Evolutionary conservation across 2,113 vertebrate genomes (phyloP).

Genomic region (Cyprinus carpio): DNA sequence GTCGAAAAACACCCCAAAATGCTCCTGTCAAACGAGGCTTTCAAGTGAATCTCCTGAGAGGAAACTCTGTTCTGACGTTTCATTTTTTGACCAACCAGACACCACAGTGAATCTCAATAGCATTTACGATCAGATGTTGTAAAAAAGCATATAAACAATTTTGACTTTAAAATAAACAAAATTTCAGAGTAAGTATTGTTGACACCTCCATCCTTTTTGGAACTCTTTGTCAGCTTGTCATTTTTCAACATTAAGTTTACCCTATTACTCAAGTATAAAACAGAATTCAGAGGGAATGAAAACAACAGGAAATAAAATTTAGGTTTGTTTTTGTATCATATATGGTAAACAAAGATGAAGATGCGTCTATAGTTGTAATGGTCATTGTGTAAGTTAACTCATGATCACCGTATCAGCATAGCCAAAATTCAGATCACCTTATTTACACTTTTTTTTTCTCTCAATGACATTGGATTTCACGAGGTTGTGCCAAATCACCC

Average conservation of each 20-base stretch:
- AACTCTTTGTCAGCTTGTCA: slow-evolving; percentile 62
- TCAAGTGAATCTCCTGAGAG: slow-evolving; percentile 82
- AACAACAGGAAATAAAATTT: slow-evolving; percentile 22
- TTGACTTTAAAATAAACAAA: slow-evolving; percentile 68
- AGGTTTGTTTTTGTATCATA: slow-evolving; percentile 61
- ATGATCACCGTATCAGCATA: slow-evolving; percentile 61
- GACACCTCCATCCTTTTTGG: slow-evolving; percentile 64
- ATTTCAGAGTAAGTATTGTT: slow-evolving; percentile 65
- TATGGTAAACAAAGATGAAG: slow-evolving; percentile 57
- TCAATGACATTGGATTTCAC: slow-evolving; percentile 56
- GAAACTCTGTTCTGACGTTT: slow-evolving; percentile 79
- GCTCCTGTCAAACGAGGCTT: slow-evolving; percentile 76
- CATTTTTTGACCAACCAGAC: slow-evolving; percentile 73
- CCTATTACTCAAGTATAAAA: slow-evolving; percentile 68
- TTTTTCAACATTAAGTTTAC: slow-evolving; percentile 63
- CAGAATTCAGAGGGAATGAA: slow-evolving; percentile 53
- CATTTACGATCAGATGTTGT: slow-evolving; percentile 74
- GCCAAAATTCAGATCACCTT: slow-evolving; percentile 42
- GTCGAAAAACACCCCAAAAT: slow-evolving; percentile 77
- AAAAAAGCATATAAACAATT: slow-evolving; percentile 67
- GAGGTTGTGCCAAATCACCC: slow-evolving; percentile 76
- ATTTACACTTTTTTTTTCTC: slow-evolving; percentile 19
- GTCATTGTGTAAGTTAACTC: slow-evolving; percentile 64
- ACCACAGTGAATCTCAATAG: slow-evolving; percentile 72
- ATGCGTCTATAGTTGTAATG: slow-evolving; percentile 65